phyloP scores from a whole-genome alignment of 1,140 invertebrate genomes.

The Plutomurus gul region DNA sequence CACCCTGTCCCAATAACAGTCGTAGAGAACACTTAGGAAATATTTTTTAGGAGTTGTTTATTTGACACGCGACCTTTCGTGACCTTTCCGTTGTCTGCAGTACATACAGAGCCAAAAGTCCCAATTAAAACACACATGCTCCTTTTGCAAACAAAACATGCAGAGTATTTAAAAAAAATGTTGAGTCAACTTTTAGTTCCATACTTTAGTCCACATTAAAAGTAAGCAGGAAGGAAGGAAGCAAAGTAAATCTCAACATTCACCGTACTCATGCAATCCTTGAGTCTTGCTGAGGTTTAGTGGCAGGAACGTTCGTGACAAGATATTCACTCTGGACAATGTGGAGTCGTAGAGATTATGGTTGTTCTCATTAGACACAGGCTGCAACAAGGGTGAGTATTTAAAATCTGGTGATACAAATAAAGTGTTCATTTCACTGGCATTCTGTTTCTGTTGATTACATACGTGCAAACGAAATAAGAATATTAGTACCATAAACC shows the following conservation, averaged over 20 bases:
- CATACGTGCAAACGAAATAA: too few species aligned
- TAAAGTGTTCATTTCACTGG: too few species aligned
- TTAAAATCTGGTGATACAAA: too few species aligned
- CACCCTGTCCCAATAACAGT: too few species aligned
- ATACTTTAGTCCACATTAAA: background rate
- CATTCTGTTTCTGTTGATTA: too few species aligned
- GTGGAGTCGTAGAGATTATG: too few species aligned
- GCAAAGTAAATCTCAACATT: conserved; percentile 1
- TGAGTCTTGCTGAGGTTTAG: background rate
- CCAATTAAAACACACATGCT: conserved; percentile 4
- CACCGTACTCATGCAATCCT: background rate
- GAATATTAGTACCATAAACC: too few species aligned
- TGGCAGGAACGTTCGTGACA: background rate
- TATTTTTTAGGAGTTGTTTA: background rate
- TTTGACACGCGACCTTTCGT: conserved; percentile 30
- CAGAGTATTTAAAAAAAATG: background rate
- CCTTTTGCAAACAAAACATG: background rate
- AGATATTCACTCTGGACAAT: too few species aligned
- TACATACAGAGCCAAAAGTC: background rate
- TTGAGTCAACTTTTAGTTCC: too few species aligned
- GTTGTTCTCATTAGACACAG: too few species aligned
- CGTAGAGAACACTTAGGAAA: too few species aligned
- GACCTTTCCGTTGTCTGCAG: background rate
- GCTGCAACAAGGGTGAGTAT: too few species aligned
- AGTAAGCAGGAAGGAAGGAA: background rate